phyloP scores from a whole-genome alignment of 2,888 invertebrate genomes.

The Chrysodeixis includens region DNA sequence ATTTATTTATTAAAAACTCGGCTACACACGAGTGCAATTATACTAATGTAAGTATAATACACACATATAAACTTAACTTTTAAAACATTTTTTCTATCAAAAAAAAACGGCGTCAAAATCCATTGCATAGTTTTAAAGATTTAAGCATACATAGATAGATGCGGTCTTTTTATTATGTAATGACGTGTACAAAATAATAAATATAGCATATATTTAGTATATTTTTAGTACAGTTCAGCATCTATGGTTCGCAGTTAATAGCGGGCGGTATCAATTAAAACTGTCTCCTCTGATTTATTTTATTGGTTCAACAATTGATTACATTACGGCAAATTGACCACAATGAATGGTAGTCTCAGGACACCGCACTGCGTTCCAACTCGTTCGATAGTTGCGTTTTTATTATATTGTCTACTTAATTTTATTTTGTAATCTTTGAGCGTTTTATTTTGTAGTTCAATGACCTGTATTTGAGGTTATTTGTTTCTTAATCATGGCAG shows the following conservation, averaged over 20 bases:
- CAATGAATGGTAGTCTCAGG: slow-evolving; percentile 83
- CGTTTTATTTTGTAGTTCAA: background rate
- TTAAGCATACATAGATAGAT: too few relatives aligned
- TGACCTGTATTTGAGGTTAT: background rate
- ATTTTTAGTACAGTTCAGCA: slow-evolving; percentile 43
- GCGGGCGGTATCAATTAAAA: slow-evolving; percentile 87
- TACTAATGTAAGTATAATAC: too few relatives aligned
- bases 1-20: too few relatives aligned
- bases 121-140: too few relatives aligned
- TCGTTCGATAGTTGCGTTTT: slow-evolving; percentile 29
- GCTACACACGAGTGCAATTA: too few relatives aligned
- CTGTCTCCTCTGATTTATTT: slow-evolving; percentile 88
- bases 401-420: slow-evolving; percentile 12
- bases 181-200: too few relatives aligned
- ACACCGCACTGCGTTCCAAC: slow-evolving; percentile 74
- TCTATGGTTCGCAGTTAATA: slow-evolving; percentile 77
- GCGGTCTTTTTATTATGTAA: too few relatives aligned
- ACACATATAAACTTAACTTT: too few relatives aligned
- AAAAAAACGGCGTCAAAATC: too few relatives aligned
- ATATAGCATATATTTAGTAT: slow-evolving; percentile 7
- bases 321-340: slow-evolving; percentile 88
- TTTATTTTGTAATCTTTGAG: background rate
- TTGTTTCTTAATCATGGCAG: too few relatives aligned
- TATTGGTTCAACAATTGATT: slow-evolving; percentile 88
- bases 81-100: too few relatives aligned